Percentiles rank a stretch among this genome's conserved stretches.
These are phyloP conservation scores for Drosophila diplacantha DNA, from an alignment of 2,888 invertebrate species.

Conservation along the genomic window DNA sequence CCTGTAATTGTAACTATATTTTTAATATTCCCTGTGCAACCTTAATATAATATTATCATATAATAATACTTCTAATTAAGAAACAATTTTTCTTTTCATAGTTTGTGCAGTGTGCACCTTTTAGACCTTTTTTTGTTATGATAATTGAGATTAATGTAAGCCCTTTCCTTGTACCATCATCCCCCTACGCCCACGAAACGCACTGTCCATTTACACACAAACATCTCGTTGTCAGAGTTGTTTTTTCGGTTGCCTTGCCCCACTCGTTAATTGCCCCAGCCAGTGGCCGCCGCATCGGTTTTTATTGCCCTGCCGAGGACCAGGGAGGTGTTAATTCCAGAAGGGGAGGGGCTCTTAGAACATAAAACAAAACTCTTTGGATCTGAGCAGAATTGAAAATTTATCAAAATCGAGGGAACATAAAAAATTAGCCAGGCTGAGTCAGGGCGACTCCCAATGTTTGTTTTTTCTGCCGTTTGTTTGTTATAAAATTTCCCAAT, in stretches of 20 bases:
- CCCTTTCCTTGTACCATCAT: not conserved
- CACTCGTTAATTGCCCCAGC: constrained; percentile 62
- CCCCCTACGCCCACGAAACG: not conserved
- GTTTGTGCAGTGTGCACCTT: constrained; percentile 1
- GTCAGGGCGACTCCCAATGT: constrained; percentile 14
- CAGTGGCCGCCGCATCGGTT: constrained; percentile 57
- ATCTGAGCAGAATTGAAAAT: constrained; percentile 19
- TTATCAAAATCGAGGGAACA: constrained; percentile 20
- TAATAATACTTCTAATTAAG: not conserved
- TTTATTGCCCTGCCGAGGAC: constrained; percentile 45
- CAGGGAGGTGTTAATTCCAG: constrained; percentile 29
- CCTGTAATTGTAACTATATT: not conserved
- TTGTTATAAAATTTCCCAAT: constrained; percentile 29
- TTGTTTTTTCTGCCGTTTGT: constrained; percentile 21
- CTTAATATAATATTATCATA: not conserved
- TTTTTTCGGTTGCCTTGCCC: constrained; percentile 29
- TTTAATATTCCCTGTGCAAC: not conserved
- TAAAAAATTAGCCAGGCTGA: constrained; percentile 26
- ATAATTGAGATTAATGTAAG: constrained; percentile 2
- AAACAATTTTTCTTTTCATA: not conserved
- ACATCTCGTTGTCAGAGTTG: constrained; percentile 9
- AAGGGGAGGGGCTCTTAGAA: not conserved
- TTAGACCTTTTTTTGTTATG: not conserved
- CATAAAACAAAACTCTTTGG: constrained; percentile 18
- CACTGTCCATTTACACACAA: constrained; percentile 6